Base-by-base conservation (phyloP, 2,888 invertebrate species). In the Cryptus viduatorius region DNA sequence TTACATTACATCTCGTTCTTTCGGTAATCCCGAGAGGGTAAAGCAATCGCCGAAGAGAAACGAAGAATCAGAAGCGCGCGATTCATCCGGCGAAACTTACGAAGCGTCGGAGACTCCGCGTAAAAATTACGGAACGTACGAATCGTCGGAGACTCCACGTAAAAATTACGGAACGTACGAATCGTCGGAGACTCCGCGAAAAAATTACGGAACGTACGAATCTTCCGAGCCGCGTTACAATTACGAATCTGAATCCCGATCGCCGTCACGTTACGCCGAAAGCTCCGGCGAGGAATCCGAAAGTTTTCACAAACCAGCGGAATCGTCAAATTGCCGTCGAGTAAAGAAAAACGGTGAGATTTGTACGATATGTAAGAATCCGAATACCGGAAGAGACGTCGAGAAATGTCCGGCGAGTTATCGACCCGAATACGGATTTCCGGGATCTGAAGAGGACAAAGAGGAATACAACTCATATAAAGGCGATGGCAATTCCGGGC, bases 1-100 rank as follows among this genome's bases (percentile, higher is more conserved):
- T 3, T 91, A 90, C 50, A 84, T 79, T 3, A 91, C 91, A 71
- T 89, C 91, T 1, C 90, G 89, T 44, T 89, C 89, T 0, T 90
- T 86, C 73, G 86, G 86, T 0, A 72, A 79, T 4, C 86, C 86
- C 4, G 61, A 42, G 14, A 42, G 44, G 19, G 31, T 75, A 31
- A 73, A 67, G 12, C 59, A 84, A 46, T 19, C n/a, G 29, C 59
- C 10, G 68, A 65, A 48, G 0, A 31, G 7, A 14, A 73, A 72
- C 67, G 67, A 64, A 24, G 56, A 50, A 0, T 46, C 65, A 8
- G 56, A 79, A 24, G 16, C 37, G 3, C 67, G 59, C 0, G 72
- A 31, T 2, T 37, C 61, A 10, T 61, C 73, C 12, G 29, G 29
- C 12, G 73, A 75, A 48, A 31, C 48, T 16, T 48, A 61, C n/a